phyloP scores from a whole-genome alignment of 2,797 vertebrate species.

The Ctenochaetus hawaiiensis region DNA sequence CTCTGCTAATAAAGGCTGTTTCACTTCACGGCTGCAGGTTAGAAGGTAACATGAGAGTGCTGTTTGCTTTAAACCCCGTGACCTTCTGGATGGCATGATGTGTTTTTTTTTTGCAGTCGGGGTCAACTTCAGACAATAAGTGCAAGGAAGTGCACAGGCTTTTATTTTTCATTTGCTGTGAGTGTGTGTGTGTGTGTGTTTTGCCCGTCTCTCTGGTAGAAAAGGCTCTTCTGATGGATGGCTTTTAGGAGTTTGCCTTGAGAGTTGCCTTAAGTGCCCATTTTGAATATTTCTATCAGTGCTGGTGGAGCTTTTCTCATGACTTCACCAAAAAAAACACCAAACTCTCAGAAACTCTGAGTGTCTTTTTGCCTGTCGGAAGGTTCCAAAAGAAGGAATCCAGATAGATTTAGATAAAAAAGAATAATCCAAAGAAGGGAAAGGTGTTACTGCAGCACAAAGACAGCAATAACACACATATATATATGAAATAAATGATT shows the following conservation, averaged over 20 bases:
- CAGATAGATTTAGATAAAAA: not conserved
- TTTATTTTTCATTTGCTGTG: slow-evolving; percentile 19
- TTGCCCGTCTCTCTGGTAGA: slow-evolving; percentile 11
- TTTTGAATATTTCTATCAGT: slow-evolving; percentile 30
- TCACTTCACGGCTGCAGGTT: slow-evolving; percentile 16
- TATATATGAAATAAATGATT: not conserved
- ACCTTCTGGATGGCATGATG: slow-evolving; percentile 7
- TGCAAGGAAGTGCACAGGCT: slow-evolving; percentile 24
- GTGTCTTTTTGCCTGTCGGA: not conserved
- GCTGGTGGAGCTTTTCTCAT: slow-evolving; percentile 17
- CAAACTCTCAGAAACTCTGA: not conserved
- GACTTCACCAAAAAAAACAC: slow-evolving; percentile 10
- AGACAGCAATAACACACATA: not conserved
- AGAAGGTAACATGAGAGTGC: slow-evolving; percentile 2
- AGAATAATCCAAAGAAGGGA: not conserved
- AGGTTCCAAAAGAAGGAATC: not conserved
- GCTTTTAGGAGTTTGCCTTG: slow-evolving; percentile 48
- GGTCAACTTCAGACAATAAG: slow-evolving; percentile 9
- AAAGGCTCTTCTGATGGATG: slow-evolving; percentile 27
- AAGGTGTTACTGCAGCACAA: not conserved
- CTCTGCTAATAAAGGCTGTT: slow-evolving; percentile 16
- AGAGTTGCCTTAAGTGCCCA: slow-evolving; percentile 27
- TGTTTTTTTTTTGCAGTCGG: slow-evolving; percentile 5
- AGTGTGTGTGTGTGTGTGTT: slow-evolving; percentile 6
- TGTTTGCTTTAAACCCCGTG: slow-evolving; percentile 20